Base-by-base conservation (phyloP, 2,888 invertebrate genomes). In the Pomacea canaliculata region DNA sequence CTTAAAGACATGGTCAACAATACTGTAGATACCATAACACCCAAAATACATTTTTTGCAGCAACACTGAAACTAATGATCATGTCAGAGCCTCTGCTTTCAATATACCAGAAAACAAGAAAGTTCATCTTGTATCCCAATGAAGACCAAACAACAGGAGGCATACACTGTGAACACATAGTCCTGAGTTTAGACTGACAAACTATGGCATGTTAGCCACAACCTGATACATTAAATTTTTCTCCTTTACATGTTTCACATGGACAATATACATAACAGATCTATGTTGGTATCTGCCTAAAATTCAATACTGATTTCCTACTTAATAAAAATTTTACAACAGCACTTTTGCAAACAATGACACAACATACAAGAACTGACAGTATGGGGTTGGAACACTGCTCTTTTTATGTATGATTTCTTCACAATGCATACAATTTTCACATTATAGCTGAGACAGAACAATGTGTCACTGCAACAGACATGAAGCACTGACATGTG, bases 141-240 rank as follows among this genome's bases (percentile, higher is more conserved):
- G 27, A 73, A 73, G 68, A 23, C 37, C 68, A 49, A 68, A 74
- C 74, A 74, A 74, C 68, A 69, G 9, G 69, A 67, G 63, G 68
- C 67, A 73, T 67, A 48, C 48, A 69, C 60, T 60, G 60, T 74
- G 74, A 74, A 74, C 74, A 74, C 74, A 74, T 74, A 74, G 69
- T 74, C 74, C 74, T 74, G 74, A 74, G 74, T 74, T 69, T 69
- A 69, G 69, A 68, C 74, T 56, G 73, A 74, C 68, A 19, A 74
- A 68, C 74, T 68, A 74, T 74, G 74, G 74, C 74, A 73, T 67
- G 2, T 69, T 60, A 60, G 73, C 73, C 73, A 74, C 69, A 74
- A 74, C 69, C 74, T 60, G 68, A 73, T 60, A 74, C 69, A 69
- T 60, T 68, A 37, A 37, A 37, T 37, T 37, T 5, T 37, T 56